Percentiles rank a stretch among this genome's conserved stretches.
Conservation (phyloP, 2,797 vertebrate genomes). For the Manis javanica region DNA sequence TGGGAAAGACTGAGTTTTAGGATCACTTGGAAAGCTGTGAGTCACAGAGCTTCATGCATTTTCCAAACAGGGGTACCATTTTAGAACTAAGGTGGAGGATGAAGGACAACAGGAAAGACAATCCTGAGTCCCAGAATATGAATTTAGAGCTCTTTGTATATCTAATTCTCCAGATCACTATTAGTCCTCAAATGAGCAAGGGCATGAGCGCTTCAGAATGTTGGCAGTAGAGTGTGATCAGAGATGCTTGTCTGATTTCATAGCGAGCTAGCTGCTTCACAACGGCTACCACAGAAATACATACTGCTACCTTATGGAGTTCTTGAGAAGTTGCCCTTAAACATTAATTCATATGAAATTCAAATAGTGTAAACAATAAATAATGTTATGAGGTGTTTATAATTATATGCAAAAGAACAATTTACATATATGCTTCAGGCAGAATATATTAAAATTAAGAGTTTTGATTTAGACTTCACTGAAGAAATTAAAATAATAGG, state of each 20-base stretch:
- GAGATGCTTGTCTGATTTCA: neutral
- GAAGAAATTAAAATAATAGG: neutral
- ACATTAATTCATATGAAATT: neutral
- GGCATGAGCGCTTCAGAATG: neutral
- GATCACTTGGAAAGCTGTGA: neutral
- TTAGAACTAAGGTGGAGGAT: neutral
- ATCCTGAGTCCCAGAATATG: neutral
- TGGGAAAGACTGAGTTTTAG: neutral
- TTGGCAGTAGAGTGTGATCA: neutral
- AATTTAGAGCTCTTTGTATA: neutral
- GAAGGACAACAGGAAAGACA: neutral
- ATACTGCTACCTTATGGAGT: neutral
- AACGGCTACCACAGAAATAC: neutral
- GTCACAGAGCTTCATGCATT: neutral
- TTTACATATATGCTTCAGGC: neutral
- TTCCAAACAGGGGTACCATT: neutral
- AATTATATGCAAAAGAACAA: neutral
- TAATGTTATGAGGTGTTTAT: neutral
- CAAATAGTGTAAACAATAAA: neutral
- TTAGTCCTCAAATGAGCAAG: neutral
- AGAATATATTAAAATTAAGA: neutral
- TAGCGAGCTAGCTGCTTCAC: neutral
- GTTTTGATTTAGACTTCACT: neutral
- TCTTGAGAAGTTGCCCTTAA: neutral
- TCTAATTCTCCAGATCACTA: too few species aligned